These are phyloP conservation scores for Seriola dumerili DNA, from an alignment of 2,113 vertebrate genomes.

Conservation along the genomic window DNA sequence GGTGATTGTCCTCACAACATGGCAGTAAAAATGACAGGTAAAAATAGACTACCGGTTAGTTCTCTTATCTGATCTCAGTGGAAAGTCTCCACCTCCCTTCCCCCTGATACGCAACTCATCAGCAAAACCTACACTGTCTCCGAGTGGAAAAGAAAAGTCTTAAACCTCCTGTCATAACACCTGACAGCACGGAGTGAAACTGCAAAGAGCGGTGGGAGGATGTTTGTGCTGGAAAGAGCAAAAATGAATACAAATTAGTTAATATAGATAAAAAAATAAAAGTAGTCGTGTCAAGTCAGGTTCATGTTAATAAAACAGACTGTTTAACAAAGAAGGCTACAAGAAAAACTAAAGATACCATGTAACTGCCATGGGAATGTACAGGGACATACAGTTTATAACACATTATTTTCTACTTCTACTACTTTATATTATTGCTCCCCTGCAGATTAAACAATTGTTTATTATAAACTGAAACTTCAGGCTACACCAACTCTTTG, in stretches of 20 bases:
- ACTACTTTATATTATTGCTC: not conserved
- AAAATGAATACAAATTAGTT: constrained; percentile 32
- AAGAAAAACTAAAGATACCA: not conserved
- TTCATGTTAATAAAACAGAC: not conserved
- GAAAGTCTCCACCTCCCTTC: constrained; percentile 8
- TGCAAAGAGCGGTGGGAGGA: constrained; percentile 6
- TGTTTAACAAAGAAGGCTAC: not conserved
- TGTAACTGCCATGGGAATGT: not conserved
- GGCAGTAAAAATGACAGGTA: constrained; percentile 31
- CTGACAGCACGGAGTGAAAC: constrained; percentile 9
- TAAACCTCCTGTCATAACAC: not conserved
- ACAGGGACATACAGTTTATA: not conserved
- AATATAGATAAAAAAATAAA: not conserved
- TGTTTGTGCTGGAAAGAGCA: not conserved
- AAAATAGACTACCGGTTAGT: constrained; percentile 44
- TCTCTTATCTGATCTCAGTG: constrained; percentile 43
- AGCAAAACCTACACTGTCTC: constrained; percentile 12
- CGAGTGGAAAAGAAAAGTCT: not conserved
- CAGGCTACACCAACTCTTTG: not conserved
- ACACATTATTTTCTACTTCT: no score
- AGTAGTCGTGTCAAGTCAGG: not conserved
- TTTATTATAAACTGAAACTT: not conserved
- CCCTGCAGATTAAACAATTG: not conserved
- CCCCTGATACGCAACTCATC: constrained; percentile 9
- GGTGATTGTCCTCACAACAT: constrained; percentile 31